These are phyloP conservation scores for Drosophila meridionalis DNA, from an alignment of 2,888 invertebrate genomes.

Conservation along the genomic window DNA sequence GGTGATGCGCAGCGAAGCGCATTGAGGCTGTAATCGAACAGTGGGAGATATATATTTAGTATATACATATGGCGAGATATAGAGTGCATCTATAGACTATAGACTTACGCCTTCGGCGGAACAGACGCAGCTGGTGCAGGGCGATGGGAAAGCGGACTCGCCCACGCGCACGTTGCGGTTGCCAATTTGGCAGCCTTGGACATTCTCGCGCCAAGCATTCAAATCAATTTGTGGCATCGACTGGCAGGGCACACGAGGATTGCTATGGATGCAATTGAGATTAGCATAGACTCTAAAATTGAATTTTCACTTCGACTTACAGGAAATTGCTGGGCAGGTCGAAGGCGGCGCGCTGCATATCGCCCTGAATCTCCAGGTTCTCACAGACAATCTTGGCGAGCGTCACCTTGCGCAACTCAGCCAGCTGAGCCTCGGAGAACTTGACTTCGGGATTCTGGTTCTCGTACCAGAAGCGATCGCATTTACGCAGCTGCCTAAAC, in stretches of 20 bases:
- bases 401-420: constrained; percentile 94
- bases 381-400: constrained; percentile 94
- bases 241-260: constrained; percentile 93
- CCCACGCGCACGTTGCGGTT: constrained; percentile 92
- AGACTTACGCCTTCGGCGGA: constrained; percentile 92
- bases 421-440: constrained; percentile 94
- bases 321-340: constrained; percentile 96
- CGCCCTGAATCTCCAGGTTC: constrained; percentile 93
- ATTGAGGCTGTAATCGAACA: constrained; percentile 89
- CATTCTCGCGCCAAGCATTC: constrained; percentile 93
- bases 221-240: constrained; percentile 93
- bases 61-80: neutral
- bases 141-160: constrained; percentile 94
- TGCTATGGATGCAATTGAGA: constrained; percentile 85
- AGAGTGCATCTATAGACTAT: too few species aligned
- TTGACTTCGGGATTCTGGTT: constrained; percentile 91
- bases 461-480: constrained; percentile 98
- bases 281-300: neutral
- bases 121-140: constrained; percentile 95
- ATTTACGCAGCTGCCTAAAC: constrained; percentile 94
- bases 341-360: constrained; percentile 95
- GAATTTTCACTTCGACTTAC: constrained; percentile 85
- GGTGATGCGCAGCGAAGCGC: constrained; percentile 94
- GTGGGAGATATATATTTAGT: neutral
- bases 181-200: constrained; percentile 93